phyloP scores from a whole-genome alignment of 2,888 invertebrate genomes.

The Pristionchus arcanus region DNA sequence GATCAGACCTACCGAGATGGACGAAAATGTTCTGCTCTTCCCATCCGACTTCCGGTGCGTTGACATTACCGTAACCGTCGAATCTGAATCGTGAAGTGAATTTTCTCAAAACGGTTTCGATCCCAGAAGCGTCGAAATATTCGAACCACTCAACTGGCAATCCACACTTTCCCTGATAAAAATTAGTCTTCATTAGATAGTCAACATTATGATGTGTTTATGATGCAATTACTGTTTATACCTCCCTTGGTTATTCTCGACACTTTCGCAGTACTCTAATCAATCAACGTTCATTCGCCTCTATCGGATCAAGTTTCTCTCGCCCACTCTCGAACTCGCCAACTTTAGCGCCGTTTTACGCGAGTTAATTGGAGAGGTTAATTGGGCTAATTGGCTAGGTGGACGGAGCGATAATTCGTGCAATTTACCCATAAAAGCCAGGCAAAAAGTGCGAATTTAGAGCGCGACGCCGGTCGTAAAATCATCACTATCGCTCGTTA shows the following conservation, averaged over 20 bases:
- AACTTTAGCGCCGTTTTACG: slow-evolving; percentile 20
- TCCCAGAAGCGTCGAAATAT: too few species aligned
- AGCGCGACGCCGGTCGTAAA: not conserved
- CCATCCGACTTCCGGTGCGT: slow-evolving; percentile 43
- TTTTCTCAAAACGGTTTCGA: not conserved
- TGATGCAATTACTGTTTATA: not conserved
- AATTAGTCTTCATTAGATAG: not conserved
- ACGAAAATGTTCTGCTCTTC: slow-evolving; percentile 40
- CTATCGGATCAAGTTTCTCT: slow-evolving; percentile 24
- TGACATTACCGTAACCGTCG: slow-evolving; percentile 29
- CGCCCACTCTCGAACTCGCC: slow-evolving; percentile 11
- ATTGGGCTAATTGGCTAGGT: not conserved
- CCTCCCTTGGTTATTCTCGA: not conserved
- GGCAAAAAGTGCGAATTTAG: slow-evolving; percentile 34
- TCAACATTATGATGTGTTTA: not conserved
- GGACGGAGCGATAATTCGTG: not conserved
- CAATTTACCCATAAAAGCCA: not conserved
- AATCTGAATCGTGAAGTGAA: slow-evolving; percentile 43
- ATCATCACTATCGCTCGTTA: not conserved
- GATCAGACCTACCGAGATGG: slow-evolving; percentile 51
- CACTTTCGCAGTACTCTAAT: not conserved
- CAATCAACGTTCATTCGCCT: not conserved
- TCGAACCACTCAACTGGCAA: too few species aligned
- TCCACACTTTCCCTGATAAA: not conserved
- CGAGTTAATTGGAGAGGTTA: not conserved